A percentile compares a stretch with the other conserved stretches of the same genome.
These are phyloP conservation scores for Cloeon dipterum DNA, from an alignment of 2,888 invertebrate species.

Conservation along the genomic window DNA sequence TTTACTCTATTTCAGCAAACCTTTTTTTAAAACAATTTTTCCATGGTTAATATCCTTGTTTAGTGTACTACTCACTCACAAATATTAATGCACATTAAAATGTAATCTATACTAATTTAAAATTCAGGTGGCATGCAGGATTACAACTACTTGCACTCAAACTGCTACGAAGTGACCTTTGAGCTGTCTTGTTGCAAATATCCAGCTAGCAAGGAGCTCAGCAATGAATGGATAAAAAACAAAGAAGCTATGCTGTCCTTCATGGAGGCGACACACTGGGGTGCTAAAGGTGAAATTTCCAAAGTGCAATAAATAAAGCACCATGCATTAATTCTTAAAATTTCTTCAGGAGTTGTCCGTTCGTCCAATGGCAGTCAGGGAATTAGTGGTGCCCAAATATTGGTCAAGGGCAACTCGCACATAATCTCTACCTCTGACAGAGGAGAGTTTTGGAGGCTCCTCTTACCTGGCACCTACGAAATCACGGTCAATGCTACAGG, in stretches of 20 bases:
- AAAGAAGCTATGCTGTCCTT: conserved; percentile 63
- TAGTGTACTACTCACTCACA: too few species aligned
- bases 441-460: conserved; percentile 88
- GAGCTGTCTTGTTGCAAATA: conserved; percentile 93
- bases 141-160: conserved; percentile 87
- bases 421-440: conserved; percentile 48
- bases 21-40: too few species aligned
- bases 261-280: conserved; percentile 59
- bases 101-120: too few species aligned
- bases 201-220: conserved; percentile 45
- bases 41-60: too few species aligned
- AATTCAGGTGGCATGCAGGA: conserved; percentile 95
- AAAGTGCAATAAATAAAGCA: too few species aligned
- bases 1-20: too few species aligned
- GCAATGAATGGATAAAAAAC: conserved; percentile 64
- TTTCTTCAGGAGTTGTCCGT: background rate
- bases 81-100: too few species aligned
- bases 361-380: conserved; percentile 26
- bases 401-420: conserved; percentile 56
- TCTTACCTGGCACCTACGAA: conserved; percentile 68
- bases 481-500: conserved; percentile 49
- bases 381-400: conserved; percentile 48
- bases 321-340: background rate
- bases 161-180: conserved; percentile 91
- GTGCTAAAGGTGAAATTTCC: conserved; percentile 32